Base-by-base conservation (phyloP, 2,888 invertebrate species). In the Cheilosia soror region DNA sequence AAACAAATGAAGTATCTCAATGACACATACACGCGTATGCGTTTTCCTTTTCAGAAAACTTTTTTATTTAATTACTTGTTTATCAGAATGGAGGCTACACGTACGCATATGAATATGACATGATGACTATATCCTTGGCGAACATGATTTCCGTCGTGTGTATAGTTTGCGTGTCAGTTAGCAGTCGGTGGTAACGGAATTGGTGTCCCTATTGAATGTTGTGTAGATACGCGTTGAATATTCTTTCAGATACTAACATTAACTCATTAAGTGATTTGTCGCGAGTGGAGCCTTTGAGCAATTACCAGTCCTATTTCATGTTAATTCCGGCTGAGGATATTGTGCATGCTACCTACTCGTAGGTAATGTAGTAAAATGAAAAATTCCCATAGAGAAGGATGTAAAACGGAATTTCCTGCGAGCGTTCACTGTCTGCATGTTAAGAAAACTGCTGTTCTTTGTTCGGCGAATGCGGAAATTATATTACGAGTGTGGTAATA, bases 41-140 rank as follows among this genome's bases (percentile, higher is more conserved):
- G 29, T 20, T 40, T 15, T 53, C 15, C 15, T 20, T 51, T 51
- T 66, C 37, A 29, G 15, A 11, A 29, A 27, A 40, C 7, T 13
- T 15, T 62, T 20, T 31, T 42, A 73, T 73, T 73, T 62, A 63
- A 73, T 63, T 63, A 73, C 62, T 44, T 55, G 53, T 73, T 63
- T 53, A 63, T 73, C 53, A 11, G 4, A 42, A n/a, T 29, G 49
- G 47, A 71, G 49, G 47, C 60, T 37, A 60, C 2, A 15, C 1
- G 20, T 44, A 58, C 31, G 13, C n/a, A 37, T 37, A 37, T 37
- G 37, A 37, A 20, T 20, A 20, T 2, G 7, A 20, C 15, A 15
- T 15, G 20, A 47, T 15, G 9, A 20, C 6, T 29, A 27, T 25
- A 53, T 53, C 42, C 42, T 20, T n/a, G 25, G 25, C 37, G 27